phyloP scores from a whole-genome alignment of 2,888 invertebrate species.

The Lasioglossum oenotherae region DNA sequence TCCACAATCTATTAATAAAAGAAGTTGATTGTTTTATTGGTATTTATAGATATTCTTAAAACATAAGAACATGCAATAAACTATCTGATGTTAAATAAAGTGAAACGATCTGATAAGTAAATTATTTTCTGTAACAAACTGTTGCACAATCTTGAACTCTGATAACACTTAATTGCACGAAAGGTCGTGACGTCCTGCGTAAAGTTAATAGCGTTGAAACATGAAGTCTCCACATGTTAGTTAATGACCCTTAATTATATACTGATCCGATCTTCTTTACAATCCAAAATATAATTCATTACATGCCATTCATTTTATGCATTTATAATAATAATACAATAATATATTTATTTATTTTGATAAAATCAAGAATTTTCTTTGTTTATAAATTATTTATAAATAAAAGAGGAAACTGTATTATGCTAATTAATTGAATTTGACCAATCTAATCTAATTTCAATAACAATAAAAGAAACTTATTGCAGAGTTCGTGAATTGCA shows the following conservation, averaged over 20 bases:
- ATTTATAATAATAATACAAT: neutral
- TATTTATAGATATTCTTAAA: neutral
- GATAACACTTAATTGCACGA: neutral
- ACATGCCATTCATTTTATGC: neutral
- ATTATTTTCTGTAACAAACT: neutral
- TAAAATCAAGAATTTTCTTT: too few species aligned
- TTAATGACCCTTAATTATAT: neutral
- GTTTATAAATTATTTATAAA: neutral
- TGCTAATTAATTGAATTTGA: neutral
- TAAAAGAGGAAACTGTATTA: neutral
- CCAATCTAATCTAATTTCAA: neutral
- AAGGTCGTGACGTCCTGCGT: neutral
- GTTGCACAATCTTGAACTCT: neutral
- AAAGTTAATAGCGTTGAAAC: neutral
- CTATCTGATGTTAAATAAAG: neutral
- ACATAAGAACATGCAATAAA: neutral
- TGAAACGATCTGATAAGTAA: neutral
- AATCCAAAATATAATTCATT: neutral
- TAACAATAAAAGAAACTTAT: neutral
- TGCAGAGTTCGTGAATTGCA: too few species aligned
- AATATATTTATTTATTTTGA: too few species aligned
- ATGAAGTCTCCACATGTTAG: neutral
- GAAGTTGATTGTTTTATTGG: too few species aligned
- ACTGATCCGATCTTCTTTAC: neutral
- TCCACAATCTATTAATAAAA: too few species aligned